phyloP scores from a whole-genome alignment of 2,797 vertebrate genomes.

The Saxicola maurus region DNA sequence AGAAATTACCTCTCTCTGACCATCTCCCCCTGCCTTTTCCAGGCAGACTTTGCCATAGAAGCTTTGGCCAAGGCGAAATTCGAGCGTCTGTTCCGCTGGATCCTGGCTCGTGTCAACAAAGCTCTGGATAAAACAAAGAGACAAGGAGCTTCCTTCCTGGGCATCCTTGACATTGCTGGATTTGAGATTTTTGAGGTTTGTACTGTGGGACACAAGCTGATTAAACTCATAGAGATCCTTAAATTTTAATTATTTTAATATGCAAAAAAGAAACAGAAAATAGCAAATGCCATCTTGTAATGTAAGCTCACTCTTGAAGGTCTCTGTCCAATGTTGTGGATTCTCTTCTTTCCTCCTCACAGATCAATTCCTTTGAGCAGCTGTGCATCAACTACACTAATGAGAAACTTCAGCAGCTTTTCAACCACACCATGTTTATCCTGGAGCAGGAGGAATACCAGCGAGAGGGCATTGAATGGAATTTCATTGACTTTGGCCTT shows the following conservation, averaged over 20 bases:
- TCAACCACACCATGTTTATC: constrained; percentile 96
- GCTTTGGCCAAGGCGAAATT: constrained; percentile 94
- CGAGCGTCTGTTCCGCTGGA: constrained; percentile 94
- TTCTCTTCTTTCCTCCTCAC: not conserved
- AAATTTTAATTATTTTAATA: not conserved
- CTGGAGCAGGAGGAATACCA: constrained; percentile 93
- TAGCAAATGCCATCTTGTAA: not conserved
- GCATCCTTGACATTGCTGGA: constrained; percentile 96
- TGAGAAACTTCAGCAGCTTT: constrained; percentile 92
- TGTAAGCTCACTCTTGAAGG: not conserved
- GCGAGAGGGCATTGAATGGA: constrained; percentile 93
- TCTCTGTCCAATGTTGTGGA: not conserved
- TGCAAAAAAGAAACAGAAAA: not conserved
- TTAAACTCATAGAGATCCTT: not conserved
- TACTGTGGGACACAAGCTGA: not conserved
- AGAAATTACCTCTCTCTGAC: not conserved
- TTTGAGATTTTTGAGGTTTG: constrained; percentile 97
- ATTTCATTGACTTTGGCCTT: constrained; percentile 88
- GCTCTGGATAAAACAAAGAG: constrained; percentile 94
- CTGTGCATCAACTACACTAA: constrained; percentile 95
- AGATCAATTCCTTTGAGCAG: constrained; percentile 94
- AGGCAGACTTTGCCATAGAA: constrained; percentile 94
- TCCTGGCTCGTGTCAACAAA: constrained; percentile 90
- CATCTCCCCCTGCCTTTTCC: not conserved
- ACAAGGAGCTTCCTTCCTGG: constrained; percentile 93